Evolutionary conservation across 2,888 invertebrate genomes (phyloP).

Genomic region (Drosophila stalkeri): DNA sequence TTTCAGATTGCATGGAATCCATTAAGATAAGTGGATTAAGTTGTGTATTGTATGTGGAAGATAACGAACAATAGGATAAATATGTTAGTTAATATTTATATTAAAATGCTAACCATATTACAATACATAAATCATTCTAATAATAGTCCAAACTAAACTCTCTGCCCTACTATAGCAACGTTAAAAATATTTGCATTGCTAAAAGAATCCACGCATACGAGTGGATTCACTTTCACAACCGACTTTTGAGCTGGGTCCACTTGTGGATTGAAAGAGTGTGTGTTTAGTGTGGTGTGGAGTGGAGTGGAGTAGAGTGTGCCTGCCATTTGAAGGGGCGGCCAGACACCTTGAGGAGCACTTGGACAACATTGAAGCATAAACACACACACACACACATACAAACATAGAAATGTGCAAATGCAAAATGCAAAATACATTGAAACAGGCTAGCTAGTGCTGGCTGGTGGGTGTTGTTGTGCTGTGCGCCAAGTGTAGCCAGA

Average conservation of each 20-base stretch:
- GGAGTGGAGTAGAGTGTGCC: constrained; percentile 15
- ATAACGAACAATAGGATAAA: background rate
- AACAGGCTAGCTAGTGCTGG: background rate
- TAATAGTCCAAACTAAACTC: background rate
- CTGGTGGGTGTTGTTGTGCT: constrained; percentile 6
- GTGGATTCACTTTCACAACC: constrained; percentile 12
- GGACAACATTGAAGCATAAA: constrained; percentile 16
- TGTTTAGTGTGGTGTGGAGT: constrained; percentile 14
- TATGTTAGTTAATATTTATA: background rate
- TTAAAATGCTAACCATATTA: too few species aligned
- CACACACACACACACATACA: background rate
- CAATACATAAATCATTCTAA: background rate
- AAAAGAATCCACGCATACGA: background rate
- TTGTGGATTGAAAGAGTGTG: constrained; percentile 4
- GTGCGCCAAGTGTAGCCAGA: constrained; percentile 3
- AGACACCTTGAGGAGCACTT: constrained; percentile 49
- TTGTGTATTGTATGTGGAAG: background rate
- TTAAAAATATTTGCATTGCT: background rate
- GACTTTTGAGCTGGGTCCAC: constrained; percentile 3
- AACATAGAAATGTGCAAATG: background rate
- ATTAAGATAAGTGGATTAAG: background rate
- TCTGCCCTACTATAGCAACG: background rate
- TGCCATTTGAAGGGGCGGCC: constrained; percentile 35
- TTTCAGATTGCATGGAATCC: background rate
- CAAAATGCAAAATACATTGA: background rate